These are phyloP conservation scores for Peromyscus maniculatus DNA, from an alignment of 2,113 vertebrate species.

Conservation along the genomic window DNA sequence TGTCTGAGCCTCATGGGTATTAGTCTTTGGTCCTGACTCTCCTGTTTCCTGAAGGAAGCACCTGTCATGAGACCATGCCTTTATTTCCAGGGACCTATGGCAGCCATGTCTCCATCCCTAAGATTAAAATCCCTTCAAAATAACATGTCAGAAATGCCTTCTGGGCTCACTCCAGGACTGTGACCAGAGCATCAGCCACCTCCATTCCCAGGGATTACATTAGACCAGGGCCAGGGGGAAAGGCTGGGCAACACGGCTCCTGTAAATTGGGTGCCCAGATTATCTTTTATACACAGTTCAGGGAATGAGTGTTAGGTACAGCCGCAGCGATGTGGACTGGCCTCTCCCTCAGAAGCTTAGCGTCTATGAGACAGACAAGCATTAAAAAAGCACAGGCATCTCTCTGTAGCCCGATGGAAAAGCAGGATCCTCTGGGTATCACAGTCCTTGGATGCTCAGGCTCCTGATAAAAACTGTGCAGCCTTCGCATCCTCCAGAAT, in stretches of 20 bases:
- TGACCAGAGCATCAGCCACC: background rate
- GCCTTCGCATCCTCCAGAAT: background rate
- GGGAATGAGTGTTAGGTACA: background rate
- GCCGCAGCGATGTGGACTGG: background rate
- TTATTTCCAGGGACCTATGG: background rate
- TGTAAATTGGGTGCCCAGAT: too few relatives aligned
- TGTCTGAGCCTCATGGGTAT: background rate
- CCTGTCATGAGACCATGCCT: background rate
- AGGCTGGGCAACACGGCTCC: background rate
- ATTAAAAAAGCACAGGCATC: background rate
- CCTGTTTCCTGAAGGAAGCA: background rate
- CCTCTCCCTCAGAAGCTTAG: too few relatives aligned
- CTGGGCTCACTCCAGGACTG: background rate
- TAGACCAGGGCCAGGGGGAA: background rate
- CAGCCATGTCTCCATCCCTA: background rate
- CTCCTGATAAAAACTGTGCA: background rate
- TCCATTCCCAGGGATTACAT: too few relatives aligned
- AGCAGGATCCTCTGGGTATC: background rate
- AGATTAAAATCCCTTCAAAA: conserved; percentile 31
- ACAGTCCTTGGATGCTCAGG: background rate
- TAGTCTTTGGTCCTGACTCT: background rate
- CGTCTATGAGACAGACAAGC: background rate
- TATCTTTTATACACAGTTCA: background rate
- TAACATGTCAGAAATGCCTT: conserved; percentile 36
- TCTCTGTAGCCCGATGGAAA: background rate